A percentile compares a stretch with the other conserved stretches of the same genome.
These are phyloP conservation scores for Volucella inflata DNA, from an alignment of 2,888 invertebrate species.

Conservation along the genomic window DNA sequence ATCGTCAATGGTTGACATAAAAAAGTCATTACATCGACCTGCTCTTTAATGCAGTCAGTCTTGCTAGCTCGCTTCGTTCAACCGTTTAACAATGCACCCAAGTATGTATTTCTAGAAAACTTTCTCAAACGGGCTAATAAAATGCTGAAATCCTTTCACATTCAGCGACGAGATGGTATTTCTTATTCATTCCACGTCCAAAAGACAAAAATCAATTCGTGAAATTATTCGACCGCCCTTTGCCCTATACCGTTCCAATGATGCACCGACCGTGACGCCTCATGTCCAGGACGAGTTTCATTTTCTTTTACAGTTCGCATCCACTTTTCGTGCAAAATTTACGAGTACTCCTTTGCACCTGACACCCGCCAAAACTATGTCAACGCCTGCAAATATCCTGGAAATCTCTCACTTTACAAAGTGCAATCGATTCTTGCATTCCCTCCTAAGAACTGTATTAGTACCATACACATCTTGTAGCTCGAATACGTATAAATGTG, in stretches of 20 bases:
- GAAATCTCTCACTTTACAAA: constrained; percentile 35
- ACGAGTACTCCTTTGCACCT: constrained; percentile 66
- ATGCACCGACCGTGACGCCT: too few species aligned
- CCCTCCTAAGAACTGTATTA: constrained; percentile 7
- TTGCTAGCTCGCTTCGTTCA: constrained; percentile 1
- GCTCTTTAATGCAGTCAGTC: constrained; percentile 38
- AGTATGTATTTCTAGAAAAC: constrained; percentile 64
- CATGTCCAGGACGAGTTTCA: constrained; percentile 62
- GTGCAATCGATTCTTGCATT: constrained; percentile 52
- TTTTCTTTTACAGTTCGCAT: constrained; percentile 52
- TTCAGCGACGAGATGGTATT: constrained; percentile 66
- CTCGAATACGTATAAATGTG: too few species aligned
- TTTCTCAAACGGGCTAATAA: constrained; percentile 73
- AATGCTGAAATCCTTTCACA: constrained; percentile 73
- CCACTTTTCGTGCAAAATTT: constrained; percentile 56
- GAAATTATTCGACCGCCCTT: constrained; percentile 64
- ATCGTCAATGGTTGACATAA: constrained; percentile 39
- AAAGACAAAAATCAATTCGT: constrained; percentile 73
- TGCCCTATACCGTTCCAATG: neutral
- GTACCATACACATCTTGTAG: constrained; percentile 20
- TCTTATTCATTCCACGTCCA: constrained; percentile 65
- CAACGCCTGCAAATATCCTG: constrained; percentile 60
- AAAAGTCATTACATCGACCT: constrained; percentile 66
- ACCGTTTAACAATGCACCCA: constrained; percentile 59
- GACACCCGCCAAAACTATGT: constrained; percentile 75